Evolutionary conservation across 2,113 vertebrate species (phyloP).

Genomic region (Lasiurus borealis): DNA sequence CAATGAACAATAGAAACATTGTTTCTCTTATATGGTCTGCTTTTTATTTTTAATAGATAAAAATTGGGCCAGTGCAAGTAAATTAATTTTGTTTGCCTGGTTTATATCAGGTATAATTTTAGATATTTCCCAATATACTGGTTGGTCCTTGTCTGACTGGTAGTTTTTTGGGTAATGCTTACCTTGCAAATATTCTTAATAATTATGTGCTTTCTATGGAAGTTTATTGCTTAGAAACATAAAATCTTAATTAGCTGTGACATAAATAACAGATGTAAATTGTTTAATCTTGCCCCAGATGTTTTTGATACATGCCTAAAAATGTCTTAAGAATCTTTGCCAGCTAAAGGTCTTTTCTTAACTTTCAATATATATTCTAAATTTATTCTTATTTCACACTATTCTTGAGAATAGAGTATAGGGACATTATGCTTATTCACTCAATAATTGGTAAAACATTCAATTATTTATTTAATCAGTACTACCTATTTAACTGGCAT

Average conservation of each 20-base stretch:
- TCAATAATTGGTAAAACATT: conserved; percentile 49
- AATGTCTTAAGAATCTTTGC: conserved; percentile 59
- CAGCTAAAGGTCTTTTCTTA: conserved; percentile 52
- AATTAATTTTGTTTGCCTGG: conserved; percentile 74
- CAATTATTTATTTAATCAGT: conserved; percentile 58
- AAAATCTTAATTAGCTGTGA: conserved; percentile 59
- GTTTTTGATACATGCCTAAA: conserved; percentile 57
- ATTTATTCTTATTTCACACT: conserved; percentile 58
- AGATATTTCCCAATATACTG: conserved; percentile 62
- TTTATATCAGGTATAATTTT: conserved; percentile 66
- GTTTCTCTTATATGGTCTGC: conserved; percentile 69
- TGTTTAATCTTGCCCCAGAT: conserved; percentile 53
- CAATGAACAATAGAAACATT: conserved; percentile 75
- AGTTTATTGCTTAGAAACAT: conserved; percentile 60
- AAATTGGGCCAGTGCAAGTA: conserved; percentile 65
- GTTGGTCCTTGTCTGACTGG: conserved; percentile 67
- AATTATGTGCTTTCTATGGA: conserved; percentile 61
- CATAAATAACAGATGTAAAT: conserved; percentile 65
- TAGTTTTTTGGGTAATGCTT: conserved; percentile 67
- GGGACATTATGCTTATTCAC: conserved; percentile 23
- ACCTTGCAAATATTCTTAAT: conserved; percentile 61
- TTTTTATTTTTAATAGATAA: conserved; percentile 73
- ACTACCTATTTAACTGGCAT: conserved; percentile 31
- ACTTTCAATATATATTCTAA: conserved; percentile 57
- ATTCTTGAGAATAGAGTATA: conserved; percentile 3